Conservation (phyloP, 2,797 vertebrate species). For the Parauchenoglanis ngamensis region DNA sequence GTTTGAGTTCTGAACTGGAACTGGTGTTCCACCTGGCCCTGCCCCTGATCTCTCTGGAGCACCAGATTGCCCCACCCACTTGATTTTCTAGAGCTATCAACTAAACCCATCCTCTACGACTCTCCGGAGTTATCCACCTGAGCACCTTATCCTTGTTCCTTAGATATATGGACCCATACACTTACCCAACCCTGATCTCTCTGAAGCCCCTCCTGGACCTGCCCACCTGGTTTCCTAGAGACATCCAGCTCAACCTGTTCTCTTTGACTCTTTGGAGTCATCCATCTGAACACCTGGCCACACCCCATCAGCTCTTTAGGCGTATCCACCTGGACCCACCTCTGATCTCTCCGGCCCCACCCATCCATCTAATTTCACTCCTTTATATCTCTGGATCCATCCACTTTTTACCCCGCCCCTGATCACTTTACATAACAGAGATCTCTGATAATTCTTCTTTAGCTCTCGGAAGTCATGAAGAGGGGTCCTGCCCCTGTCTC, state of each 20-base stretch:
- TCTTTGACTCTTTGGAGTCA: neutral
- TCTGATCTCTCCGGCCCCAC: neutral
- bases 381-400: neutral
- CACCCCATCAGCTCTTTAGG: neutral
- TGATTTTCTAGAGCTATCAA: neutral
- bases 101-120: neutral
- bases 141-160: neutral
- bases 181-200: neutral
- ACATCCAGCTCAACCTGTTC: neutral
- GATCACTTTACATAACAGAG: too few species aligned
- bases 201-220: neutral
- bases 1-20: too few species aligned
- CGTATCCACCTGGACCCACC: neutral
- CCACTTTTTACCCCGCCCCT: neutral
- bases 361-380: neutral
- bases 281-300: neutral
- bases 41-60: neutral
- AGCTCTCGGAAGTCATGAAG: neutral
- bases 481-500: neutral
- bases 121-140: neutral
- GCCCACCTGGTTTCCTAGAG: neutral
- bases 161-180: neutral
- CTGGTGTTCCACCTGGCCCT: neutral
- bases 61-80: neutral
- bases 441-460: neutral